phyloP scores from a whole-genome alignment of 2,888 invertebrate species.

The Barypeithes pellucidus region DNA sequence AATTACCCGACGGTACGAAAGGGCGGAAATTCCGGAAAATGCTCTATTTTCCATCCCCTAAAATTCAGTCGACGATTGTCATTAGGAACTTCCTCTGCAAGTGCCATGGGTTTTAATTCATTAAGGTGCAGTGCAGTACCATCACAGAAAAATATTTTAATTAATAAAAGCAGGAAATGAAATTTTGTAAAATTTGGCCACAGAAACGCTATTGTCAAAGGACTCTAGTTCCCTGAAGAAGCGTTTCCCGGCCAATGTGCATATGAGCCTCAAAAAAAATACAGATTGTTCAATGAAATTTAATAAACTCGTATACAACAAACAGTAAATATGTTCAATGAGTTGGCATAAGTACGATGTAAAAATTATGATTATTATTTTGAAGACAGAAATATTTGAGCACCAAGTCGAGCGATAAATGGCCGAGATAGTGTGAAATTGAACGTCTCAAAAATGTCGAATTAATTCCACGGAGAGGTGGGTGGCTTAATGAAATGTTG shows the following conservation, averaged over 20 bases:
- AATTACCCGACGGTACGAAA: slow-evolving; percentile 6
- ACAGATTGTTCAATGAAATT: not conserved
- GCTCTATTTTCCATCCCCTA: slow-evolving; percentile 9
- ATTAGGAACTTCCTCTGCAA: not conserved
- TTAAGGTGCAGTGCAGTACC: too few species aligned
- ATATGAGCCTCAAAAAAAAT: too few species aligned
- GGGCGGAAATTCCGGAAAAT: slow-evolving; percentile 8
- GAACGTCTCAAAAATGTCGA: slow-evolving; percentile 1
- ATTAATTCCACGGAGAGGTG: too few species aligned
- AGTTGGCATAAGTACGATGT: slow-evolving; percentile 24
- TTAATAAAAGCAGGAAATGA: too few species aligned
- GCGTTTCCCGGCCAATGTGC: too few species aligned
- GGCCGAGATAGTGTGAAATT: slow-evolving; percentile 9
- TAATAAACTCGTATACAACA: not conserved
- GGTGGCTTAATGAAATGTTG: too few species aligned
- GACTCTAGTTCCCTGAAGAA: too few species aligned
- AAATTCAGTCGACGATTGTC: not conserved
- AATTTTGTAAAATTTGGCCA: too few species aligned
- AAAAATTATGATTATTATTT: slow-evolving; percentile 26
- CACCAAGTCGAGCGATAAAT: slow-evolving; percentile 33
- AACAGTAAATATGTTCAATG: slow-evolving; percentile 12
- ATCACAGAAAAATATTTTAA: too few species aligned
- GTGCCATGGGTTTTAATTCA: too few species aligned
- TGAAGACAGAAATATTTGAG: slow-evolving; percentile 30
- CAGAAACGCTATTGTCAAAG: too few species aligned